Percentiles rank a stretch among this genome's conserved stretches.
phyloP scores from a whole-genome alignment of 2,113 vertebrate species.

The Mastomys natalensis region DNA sequence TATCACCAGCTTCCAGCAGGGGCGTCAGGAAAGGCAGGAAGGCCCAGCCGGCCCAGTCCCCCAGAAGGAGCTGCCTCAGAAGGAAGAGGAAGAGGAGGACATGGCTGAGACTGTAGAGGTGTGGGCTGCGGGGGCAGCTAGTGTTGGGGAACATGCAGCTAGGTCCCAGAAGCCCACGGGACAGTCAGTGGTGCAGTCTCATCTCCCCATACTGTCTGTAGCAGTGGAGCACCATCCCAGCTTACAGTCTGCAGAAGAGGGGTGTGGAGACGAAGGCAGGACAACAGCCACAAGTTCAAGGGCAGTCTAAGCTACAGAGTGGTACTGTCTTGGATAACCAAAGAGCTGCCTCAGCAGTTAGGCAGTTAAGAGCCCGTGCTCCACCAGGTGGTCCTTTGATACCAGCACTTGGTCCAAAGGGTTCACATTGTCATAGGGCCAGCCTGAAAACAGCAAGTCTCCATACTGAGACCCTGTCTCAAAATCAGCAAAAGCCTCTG shows the following conservation, averaged over 20 bases:
- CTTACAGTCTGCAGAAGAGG: neutral
- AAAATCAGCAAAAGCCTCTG: neutral
- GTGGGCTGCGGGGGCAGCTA: neutral
- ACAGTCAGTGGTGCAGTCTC: neutral
- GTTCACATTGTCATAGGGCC: neutral
- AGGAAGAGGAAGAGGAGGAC: neutral
- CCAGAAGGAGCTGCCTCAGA: slow-evolving; percentile 80
- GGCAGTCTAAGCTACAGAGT: neutral
- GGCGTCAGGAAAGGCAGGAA: slow-evolving; percentile 81
- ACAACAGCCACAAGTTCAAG: neutral
- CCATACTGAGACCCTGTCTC: neutral
- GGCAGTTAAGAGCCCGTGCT: neutral
- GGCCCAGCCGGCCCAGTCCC: neutral
- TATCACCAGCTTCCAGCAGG: slow-evolving; percentile 90
- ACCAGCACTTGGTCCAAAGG: neutral
- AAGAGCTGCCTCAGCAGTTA: neutral
- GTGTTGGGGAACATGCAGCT: no score
- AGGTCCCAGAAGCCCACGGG: neutral
- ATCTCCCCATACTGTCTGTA: neutral
- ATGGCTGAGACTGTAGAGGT: slow-evolving; percentile 67
- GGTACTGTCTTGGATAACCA: neutral
- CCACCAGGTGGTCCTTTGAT: neutral
- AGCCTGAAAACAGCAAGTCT: neutral
- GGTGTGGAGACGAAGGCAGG: neutral
- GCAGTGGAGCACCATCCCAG: neutral